Percentiles rank a stretch among this genome's conserved stretches.
phyloP scores from a whole-genome alignment of 2,113 vertebrate genomes.

The Hyla sarda region DNA sequence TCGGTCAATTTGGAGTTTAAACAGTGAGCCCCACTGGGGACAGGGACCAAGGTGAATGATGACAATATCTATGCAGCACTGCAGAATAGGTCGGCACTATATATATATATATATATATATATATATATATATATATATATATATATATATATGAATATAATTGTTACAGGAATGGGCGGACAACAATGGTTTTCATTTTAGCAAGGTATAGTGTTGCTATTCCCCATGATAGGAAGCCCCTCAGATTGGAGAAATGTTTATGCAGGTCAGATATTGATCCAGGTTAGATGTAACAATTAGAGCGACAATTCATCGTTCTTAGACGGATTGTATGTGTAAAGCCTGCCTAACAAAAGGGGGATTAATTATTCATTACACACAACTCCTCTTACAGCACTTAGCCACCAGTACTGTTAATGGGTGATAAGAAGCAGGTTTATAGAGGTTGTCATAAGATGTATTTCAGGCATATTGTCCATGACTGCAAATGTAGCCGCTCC shows the following conservation, averaged over 20 bases:
- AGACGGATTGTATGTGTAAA: neutral
- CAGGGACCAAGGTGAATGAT: too few species aligned
- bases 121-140: too few species aligned
- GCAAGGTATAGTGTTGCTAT: too few species aligned
- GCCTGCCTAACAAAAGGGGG: neutral
- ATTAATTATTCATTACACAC: slow-evolving; percentile 23
- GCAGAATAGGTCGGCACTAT: too few species aligned
- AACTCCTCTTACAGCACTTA: neutral
- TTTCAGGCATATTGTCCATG: neutral
- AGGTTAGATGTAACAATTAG: neutral
- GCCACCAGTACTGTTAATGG: neutral
- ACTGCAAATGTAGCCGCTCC: neutral
- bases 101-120: too few species aligned
- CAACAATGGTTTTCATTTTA: too few species aligned
- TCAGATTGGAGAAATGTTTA: neutral
- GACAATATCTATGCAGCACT: too few species aligned
- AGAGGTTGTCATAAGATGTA: neutral
- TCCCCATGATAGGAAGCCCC: neutral
- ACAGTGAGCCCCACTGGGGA: too few species aligned
- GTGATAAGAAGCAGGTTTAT: neutral
- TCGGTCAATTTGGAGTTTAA: too few species aligned
- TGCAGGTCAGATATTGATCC: neutral
- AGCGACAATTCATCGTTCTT: neutral
- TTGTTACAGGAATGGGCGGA: too few species aligned
- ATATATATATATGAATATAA: too few species aligned